Evolutionary conservation across 2,113 vertebrate genomes (phyloP).

Genomic region (Plestiodon gilberti): DNA sequence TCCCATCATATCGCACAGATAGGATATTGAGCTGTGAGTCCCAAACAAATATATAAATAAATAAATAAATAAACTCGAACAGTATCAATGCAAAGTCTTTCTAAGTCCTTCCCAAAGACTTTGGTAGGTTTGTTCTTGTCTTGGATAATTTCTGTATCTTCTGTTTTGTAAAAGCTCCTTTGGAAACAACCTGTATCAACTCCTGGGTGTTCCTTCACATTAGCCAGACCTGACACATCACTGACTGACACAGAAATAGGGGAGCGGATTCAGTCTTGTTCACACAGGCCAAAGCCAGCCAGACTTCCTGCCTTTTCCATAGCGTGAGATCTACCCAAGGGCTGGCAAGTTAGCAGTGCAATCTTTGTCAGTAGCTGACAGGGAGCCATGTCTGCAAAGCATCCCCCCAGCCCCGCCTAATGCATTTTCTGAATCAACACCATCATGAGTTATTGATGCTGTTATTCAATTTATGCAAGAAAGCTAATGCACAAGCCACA

Average conservation of each 20-base stretch:
- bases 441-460: neutral
- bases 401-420: neutral
- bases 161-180: neutral
- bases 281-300: neutral
- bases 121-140: neutral
- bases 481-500: neutral
- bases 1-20: too few species aligned
- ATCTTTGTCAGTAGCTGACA: neutral
- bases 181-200: slow-evolving; percentile 6
- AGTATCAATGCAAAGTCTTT: neutral
- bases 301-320: neutral
- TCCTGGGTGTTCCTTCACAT: neutral
- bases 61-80: too few species aligned
- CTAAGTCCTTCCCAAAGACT: neutral
- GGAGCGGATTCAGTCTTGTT: neutral
- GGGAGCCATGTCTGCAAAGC: neutral
- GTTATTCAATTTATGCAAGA: neutral
- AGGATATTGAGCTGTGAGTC: too few species aligned
- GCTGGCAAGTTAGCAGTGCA: neutral
- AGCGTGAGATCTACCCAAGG: neutral
- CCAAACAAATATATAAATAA: too few species aligned
- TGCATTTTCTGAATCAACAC: neutral
- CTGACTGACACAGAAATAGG: neutral
- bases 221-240: neutral
- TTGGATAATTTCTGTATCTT: neutral